These are phyloP conservation scores for Onthophagus taurus DNA, from an alignment of 1,140 invertebrate species.

Conservation along the genomic window DNA sequence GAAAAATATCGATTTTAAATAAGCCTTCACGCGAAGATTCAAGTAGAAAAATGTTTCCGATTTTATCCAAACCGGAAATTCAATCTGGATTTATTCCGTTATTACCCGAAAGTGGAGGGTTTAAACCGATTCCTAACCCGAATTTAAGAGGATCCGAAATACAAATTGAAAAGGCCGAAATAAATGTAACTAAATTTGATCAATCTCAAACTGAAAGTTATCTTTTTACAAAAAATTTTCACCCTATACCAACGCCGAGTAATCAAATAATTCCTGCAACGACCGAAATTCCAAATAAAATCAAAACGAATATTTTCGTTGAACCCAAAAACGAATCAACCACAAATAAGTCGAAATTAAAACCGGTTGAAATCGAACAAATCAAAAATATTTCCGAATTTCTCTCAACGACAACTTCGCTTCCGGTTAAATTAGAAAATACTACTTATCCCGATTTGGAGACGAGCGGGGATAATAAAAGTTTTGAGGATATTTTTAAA, in stretches of 20 bases:
- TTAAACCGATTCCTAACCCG: conserved; percentile 48
- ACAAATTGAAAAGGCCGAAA: conserved; percentile 4
- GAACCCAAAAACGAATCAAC: background rate
- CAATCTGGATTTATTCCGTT: conserved; percentile 65
- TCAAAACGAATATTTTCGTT: conserved; percentile 3
- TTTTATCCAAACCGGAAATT: conserved; percentile 51
- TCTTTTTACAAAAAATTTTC: conserved; percentile 1
- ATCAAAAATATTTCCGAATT: conserved; percentile 2
- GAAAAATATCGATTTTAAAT: conserved; percentile 1
- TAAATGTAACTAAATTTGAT: background rate
- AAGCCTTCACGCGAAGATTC: too few relatives aligned
- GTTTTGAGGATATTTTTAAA: conserved; percentile 17
- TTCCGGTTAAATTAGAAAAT: background rate
- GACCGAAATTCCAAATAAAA: background rate
- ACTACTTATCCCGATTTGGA: conserved; percentile 6
- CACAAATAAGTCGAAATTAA: conserved; percentile 1
- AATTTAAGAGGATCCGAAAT: conserved; percentile 4
- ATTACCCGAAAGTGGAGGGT: conserved; percentile 57
- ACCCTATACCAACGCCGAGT: conserved; percentile 13
- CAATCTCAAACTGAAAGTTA: background rate
- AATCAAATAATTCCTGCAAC: background rate
- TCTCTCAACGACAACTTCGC: conserved; percentile 4
- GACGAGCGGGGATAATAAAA: background rate
- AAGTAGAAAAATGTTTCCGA: conserved; percentile 12
- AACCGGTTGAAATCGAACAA: conserved; percentile 5